Conservation (phyloP, 2,888 invertebrate genomes). For the Catocala fraxini region DNA sequence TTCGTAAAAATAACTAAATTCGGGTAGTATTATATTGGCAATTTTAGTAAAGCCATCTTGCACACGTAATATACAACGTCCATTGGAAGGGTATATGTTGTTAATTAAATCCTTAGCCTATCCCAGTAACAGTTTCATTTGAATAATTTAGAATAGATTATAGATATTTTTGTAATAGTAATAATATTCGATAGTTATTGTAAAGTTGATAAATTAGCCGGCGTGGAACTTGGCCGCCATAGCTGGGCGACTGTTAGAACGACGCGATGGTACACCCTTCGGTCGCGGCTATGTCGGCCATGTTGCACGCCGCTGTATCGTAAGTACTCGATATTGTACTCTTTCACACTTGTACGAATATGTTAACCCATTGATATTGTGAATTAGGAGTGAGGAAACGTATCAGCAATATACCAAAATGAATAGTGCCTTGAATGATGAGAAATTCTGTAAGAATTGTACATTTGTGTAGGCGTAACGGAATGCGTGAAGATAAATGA, state of each 20-base stretch:
- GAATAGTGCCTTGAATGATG: slow-evolving; percentile 85
- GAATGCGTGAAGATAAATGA: slow-evolving; percentile 70
- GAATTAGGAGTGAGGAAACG: slow-evolving; percentile 85
- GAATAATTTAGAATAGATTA: slow-evolving; percentile 83
- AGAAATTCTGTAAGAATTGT: slow-evolving; percentile 74
- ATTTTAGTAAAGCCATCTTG: slow-evolving; percentile 66
- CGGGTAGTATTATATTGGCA: slow-evolving; percentile 60
- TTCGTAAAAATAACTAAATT: slow-evolving; percentile 66
- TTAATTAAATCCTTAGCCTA: slow-evolving; percentile 85
- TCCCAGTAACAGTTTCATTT: slow-evolving; percentile 80
- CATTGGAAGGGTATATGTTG: slow-evolving; percentile 82
- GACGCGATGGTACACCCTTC: slow-evolving; percentile 29
- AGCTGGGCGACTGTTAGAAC: slow-evolving; percentile 24
- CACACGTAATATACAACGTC: slow-evolving; percentile 66
- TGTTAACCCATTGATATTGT: slow-evolving; percentile 80
- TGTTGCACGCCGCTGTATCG: slow-evolving; percentile 55
- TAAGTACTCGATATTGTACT: slow-evolving; percentile 76
- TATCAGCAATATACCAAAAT: slow-evolving; percentile 88
- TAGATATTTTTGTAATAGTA: slow-evolving; percentile 87
- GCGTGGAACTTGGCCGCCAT: slow-evolving; percentile 61
- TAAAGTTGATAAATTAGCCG: slow-evolving; percentile 65
- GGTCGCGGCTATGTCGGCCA: slow-evolving; percentile 51
- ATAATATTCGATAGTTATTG: slow-evolving; percentile 80
- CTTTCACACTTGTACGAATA: slow-evolving; percentile 75
- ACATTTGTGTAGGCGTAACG: slow-evolving; percentile 68